These are phyloP conservation scores for Caenorhabditis macrosperma DNA, from an alignment of 2,888 invertebrate genomes.

Conservation along the genomic window DNA sequence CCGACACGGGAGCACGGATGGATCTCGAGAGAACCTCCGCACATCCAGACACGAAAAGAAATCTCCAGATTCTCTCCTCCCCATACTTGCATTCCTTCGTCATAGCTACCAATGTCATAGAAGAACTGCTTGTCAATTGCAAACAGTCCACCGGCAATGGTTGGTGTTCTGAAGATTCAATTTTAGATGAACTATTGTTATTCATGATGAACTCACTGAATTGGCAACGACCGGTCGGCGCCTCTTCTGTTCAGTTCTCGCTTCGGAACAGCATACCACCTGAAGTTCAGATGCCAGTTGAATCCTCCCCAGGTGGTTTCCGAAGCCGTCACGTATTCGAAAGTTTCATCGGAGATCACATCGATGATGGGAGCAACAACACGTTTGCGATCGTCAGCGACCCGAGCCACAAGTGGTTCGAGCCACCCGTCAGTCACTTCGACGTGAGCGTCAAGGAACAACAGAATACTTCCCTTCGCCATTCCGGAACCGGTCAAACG, in stretches of 20 bases:
- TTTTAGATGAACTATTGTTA: neutral
- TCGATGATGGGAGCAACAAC: conserved; percentile 74
- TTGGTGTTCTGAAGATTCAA: conserved; percentile 86
- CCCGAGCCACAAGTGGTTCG: conserved; percentile 92
- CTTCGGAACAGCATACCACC: conserved; percentile 94
- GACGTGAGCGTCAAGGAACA: conserved; percentile 97
- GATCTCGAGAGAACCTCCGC: conserved; percentile 95
- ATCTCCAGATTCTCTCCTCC: conserved; percentile 96
- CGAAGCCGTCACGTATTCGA: conserved; percentile 98
- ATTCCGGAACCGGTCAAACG: conserved; percentile 93
- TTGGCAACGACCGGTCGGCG: conserved; percentile 84
- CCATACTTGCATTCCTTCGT: conserved; percentile 99
- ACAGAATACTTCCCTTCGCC: conserved; percentile 91
- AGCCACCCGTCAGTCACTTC: conserved; percentile 93
- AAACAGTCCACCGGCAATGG: conserved; percentile 95
- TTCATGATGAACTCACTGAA: conserved; percentile 50
- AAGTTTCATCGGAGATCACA: conserved; percentile 89
- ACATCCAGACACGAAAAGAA: conserved; percentile 97
- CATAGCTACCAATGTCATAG: conserved; percentile 97
- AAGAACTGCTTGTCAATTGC: conserved; percentile 97
- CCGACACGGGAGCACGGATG: conserved; percentile 96
- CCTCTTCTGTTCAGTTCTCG: conserved; percentile 94
- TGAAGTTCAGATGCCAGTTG: conserved; percentile 99
- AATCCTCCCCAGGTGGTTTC: conserved; percentile 99
- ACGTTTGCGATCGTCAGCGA: conserved; percentile 87